phyloP scores from a whole-genome alignment of 2,888 invertebrate species.

The Argynnis bischoffii region DNA sequence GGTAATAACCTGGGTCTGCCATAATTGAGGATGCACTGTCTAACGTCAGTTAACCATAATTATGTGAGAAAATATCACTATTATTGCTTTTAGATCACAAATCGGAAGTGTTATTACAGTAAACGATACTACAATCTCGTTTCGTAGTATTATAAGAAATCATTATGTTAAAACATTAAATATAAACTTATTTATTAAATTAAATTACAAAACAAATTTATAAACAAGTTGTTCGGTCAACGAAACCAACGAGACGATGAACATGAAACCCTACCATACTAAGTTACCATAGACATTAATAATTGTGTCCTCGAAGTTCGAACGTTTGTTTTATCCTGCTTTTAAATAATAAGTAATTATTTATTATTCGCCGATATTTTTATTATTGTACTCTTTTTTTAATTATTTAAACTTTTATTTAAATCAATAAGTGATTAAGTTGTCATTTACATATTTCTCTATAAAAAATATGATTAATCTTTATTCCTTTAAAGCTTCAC shows the following conservation, averaged over 20 bases:
- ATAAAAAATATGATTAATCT: no score
- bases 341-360: no score
- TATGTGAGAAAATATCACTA: slow-evolving; percentile 81
- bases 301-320: not conserved
- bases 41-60: slow-evolving; percentile 82
- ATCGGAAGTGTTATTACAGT: slow-evolving; percentile 54
- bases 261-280: slow-evolving; percentile 46
- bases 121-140: slow-evolving; percentile 51
- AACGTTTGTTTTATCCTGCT: not conserved
- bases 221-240: slow-evolving; percentile 65
- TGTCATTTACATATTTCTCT: no score
- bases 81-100: slow-evolving; percentile 75
- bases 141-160: slow-evolving; percentile 54
- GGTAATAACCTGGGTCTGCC: slow-evolving; percentile 84
- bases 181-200: slow-evolving; percentile 59
- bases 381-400: no score
- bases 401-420: no score
- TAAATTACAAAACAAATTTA: slow-evolving; percentile 71
- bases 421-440: no score
- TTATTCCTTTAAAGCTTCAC: no score
- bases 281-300: slow-evolving; percentile 9
- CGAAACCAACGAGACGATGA: slow-evolving; percentile 72
- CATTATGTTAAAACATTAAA: slow-evolving; percentile 63
- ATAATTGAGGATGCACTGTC: slow-evolving; percentile 82
- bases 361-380: no score